These are phyloP conservation scores for Lucilia cuprina DNA, from an alignment of 1,140 invertebrate species.

Conservation along the genomic window DNA sequence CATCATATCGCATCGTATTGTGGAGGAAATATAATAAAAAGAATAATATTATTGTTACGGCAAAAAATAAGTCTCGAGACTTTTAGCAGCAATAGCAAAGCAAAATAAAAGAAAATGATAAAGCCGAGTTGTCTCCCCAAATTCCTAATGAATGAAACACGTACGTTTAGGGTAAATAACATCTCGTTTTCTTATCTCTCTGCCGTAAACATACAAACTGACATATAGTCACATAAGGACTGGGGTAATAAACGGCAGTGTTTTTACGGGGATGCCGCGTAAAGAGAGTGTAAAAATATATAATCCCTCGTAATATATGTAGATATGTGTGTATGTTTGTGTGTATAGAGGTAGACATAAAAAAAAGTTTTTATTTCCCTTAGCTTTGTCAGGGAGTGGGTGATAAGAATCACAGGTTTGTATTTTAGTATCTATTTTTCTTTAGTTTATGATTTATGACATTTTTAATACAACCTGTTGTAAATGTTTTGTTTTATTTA, in stretches of 20 bases:
- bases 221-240: not conserved
- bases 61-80: slow-evolving; percentile 40
- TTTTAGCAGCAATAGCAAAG: not conserved
- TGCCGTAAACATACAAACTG: not conserved
- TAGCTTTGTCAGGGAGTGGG: not conserved
- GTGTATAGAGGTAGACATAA: not conserved
- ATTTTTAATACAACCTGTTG: not conserved
- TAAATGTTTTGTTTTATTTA: not conserved
- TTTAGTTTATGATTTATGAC: not conserved
- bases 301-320: too few relatives aligned
- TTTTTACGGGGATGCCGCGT: not conserved
- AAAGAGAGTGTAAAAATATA: not conserved
- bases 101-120: slow-evolving; percentile 38
- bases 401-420: slow-evolving; percentile 2
- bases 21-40: not conserved
- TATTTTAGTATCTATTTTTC: not conserved
- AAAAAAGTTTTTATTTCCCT: too few relatives aligned
- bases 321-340: not conserved
- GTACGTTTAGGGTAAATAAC: slow-evolving; percentile 8
- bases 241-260: not conserved
- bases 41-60: not conserved
- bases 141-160: slow-evolving; percentile 25
- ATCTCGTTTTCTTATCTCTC: not conserved
- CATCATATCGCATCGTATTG: not conserved
- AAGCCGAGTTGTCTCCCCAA: slow-evolving; percentile 42